phyloP scores from a whole-genome alignment of 2,797 vertebrate genomes.

The Macropodus opercularis region DNA sequence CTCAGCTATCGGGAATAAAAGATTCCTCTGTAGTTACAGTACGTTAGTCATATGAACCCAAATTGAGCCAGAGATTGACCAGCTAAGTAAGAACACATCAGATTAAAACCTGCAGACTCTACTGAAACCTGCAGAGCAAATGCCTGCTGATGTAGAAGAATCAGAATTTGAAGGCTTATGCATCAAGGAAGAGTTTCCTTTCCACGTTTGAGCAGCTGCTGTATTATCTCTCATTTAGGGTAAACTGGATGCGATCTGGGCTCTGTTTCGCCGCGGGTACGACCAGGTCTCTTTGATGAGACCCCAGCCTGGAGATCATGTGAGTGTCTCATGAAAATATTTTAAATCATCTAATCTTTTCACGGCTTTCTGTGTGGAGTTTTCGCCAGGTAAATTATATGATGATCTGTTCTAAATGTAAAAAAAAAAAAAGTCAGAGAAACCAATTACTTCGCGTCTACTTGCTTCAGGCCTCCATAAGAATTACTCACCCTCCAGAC shows the following conservation, averaged over 20 bases:
- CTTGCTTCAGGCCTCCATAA: constrained; percentile 29
- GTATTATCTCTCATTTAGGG: constrained; percentile 81
- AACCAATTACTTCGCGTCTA: too few species aligned
- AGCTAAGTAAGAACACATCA: too few species aligned
- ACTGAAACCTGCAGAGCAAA: constrained; percentile 23
- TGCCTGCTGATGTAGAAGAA: constrained; percentile 35
- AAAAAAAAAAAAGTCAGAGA: too few species aligned
- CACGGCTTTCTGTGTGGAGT: too few species aligned
- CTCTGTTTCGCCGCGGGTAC: constrained; percentile 87
- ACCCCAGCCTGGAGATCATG: constrained; percentile 88
- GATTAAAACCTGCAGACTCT: constrained; percentile 36
- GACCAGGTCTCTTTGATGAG: constrained; percentile 92
- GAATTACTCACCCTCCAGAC: constrained; percentile 36
- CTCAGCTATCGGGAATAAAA: neutral
- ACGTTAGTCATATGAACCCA: too few species aligned
- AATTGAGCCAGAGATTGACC: too few species aligned
- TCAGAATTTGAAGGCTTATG: constrained; percentile 10
- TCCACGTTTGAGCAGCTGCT: constrained; percentile 41
- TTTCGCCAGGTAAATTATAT: too few species aligned
- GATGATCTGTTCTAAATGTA: too few species aligned
- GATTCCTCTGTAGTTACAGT: neutral
- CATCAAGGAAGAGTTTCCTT: constrained; percentile 1
- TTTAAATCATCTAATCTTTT: constrained; percentile 3
- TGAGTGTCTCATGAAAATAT: constrained; percentile 73
- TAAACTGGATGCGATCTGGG: constrained; percentile 89